Evolutionary conservation across 2,797 vertebrate species (phyloP), one percentile per base, ranked within the genome.

Genomic region (Cuniculus paca): DNA sequence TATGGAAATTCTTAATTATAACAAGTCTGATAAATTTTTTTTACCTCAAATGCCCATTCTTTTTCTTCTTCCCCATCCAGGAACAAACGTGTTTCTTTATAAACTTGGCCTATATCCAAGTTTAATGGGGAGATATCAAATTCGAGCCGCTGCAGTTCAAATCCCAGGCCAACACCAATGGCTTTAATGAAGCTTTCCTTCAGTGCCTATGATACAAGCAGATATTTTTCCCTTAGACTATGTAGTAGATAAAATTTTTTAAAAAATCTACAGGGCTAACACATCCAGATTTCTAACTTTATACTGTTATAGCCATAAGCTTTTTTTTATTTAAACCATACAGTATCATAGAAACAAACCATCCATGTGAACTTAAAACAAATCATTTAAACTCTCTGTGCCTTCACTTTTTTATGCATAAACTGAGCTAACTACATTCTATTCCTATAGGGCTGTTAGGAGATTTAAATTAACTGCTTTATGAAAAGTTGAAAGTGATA

Each of bases 141-240:
- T 98, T 99, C 99, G 97, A 98, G 98, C 97, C 99, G 98, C 96
- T 99, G 99, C 90, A 99, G 99, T 95, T 99, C 99, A 97, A 99
- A 99, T 92, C 99, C 99, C 89, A 99, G 98, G 91, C 99, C 99
- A 17, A 99, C 98, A 95, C 99, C 99, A 54, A 99, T 97, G 81
- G 99, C 99, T 98, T 99, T 99, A 98, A 99, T 99, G 97, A 99
- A 99, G 98, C 99, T 99, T 98, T 99, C 99, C 96, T 99, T 99
- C 96, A 99, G 97, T 42, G 99, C 98, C 99, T 99, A 97, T 50
- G 96, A 95, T 54, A 97, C 1, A 97, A 2, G 97, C 65, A 88
- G 88, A 94, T 19, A 81, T 90, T 97, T 31, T 88, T 81, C 22
- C 80, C 5, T 78, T 50, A 13, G 1, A 91, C 5, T 16, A 91